These are phyloP conservation scores for Tenthredo amoena DNA, from an alignment of 2,888 invertebrate species.

Conservation along the genomic window DNA sequence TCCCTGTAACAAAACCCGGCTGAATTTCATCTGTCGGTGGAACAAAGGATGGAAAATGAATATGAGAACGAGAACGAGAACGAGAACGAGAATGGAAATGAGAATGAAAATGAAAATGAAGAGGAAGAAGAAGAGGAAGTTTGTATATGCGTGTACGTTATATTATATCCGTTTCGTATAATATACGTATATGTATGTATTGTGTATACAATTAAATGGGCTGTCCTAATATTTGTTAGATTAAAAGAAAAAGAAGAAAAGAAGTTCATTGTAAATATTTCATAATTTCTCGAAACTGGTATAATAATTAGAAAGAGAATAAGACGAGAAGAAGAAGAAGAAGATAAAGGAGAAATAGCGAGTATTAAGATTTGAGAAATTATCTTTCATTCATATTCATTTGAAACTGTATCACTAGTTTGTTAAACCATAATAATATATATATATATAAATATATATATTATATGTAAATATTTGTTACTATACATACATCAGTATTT, in stretches of 20 bases:
- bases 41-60: not conserved
- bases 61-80: not conserved
- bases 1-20: slow-evolving; percentile 76
- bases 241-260: slow-evolving; percentile 24
- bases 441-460: slow-evolving; percentile 38
- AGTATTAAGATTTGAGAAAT: slow-evolving; percentile 54
- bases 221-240: slow-evolving; percentile 45
- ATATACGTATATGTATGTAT: slow-evolving; percentile 22
- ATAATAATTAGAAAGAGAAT: slow-evolving; percentile 56
- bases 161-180: slow-evolving; percentile 39
- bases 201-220: slow-evolving; percentile 34
- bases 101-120: not conserved
- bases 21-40: not conserved
- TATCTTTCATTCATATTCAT: slow-evolving; percentile 62
- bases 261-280: slow-evolving; percentile 66
- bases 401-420: slow-evolving; percentile 74
- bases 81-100: not conserved
- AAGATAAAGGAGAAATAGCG: slow-evolving; percentile 32
- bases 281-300: slow-evolving; percentile 62
- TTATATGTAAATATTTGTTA: slow-evolving; percentile 59
- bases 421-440: slow-evolving; percentile 69
- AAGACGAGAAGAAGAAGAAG: slow-evolving; percentile 38
- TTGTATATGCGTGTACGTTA: slow-evolving; percentile 19
- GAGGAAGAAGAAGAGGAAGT: not conserved
- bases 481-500: slow-evolving; percentile 71